Base-by-base conservation (phyloP, 1,140 invertebrate species). In the Tetramorium alpestre region DNA sequence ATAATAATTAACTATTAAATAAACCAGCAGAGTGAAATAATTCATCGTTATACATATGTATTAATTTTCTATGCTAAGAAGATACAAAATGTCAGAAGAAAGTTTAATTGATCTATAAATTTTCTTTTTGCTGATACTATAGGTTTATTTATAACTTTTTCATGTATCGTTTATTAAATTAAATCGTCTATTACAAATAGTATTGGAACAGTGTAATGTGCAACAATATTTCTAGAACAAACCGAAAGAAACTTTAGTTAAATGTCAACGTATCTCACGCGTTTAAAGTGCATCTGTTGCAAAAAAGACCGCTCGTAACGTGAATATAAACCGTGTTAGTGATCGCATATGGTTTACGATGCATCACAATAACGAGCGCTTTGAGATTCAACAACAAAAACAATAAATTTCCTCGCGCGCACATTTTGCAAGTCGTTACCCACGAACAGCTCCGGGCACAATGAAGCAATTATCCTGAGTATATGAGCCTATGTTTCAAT, bases 361-460 rank as follows among this genome's bases (percentile, higher is more conserved):
- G 60, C 54, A 75, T 87, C 73, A 56, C 25, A 22, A 49, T 87
- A 90, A 90, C 78, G 60, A 90, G 67, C 78, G 41, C 87, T 87
- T 78, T 49, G 22, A 90, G 56, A n/a, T 38, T 16, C 54, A 47
- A 2, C 54, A 47, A 2, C 28, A 78, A 84, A 75, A 89, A 56
- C 87, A 78, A 90, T 87, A 87, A 90, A 89, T 87, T 84, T 77
- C 33, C 75, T 80, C 8, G 41, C n/a, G 11, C 47, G n/a, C 22
- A 38, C 38, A 49, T 73, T 73, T 56, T 2, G 22, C 64, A 72
- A 84, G 62, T 67, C 69, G 62, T 41, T 64, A 47, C 6, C 38
- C 28, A 16, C 62, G 25, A 0, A 38, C 2, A 41, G 75, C 38
- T 44, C 47, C 49, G 16, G 47, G 64, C 25, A 75, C 85, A 70